Conservation (phyloP, 2,888 invertebrate genomes). For the Drosophila parthenogenetica region DNA sequence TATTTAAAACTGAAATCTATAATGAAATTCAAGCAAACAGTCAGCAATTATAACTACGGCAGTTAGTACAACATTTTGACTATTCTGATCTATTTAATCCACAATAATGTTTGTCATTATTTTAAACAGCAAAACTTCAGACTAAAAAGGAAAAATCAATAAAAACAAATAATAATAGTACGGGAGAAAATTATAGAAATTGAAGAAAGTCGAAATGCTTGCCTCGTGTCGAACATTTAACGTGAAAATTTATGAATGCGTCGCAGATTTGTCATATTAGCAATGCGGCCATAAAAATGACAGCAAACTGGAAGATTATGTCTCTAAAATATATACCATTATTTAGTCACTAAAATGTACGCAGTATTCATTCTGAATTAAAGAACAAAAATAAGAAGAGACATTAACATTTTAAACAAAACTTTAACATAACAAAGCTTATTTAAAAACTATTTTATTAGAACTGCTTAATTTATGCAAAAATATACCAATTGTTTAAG, state of each 20-base stretch:
- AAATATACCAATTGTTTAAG: too few relatives aligned
- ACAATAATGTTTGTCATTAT: conserved; percentile 25
- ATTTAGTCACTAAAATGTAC: not conserved
- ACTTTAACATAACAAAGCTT: too few relatives aligned
- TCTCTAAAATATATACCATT: not conserved
- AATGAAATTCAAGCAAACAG: conserved; percentile 7
- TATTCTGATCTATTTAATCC: conserved; percentile 12
- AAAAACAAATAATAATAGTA: conserved; percentile 16
- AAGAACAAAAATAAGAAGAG: too few relatives aligned
- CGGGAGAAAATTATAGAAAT: conserved; percentile 1
- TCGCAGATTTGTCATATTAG: conserved; percentile 44
- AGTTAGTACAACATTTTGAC: conserved; percentile 10
- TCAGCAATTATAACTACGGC: conserved; percentile 21
- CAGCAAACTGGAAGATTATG: conserved; percentile 4
- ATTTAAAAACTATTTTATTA: too few relatives aligned
- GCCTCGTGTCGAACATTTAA: conserved; percentile 41
- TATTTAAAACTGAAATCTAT: conserved; percentile 9
- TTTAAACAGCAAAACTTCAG: conserved; percentile 30
- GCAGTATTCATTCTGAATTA: not conserved
- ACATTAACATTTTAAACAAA: too few relatives aligned
- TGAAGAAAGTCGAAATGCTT: conserved; percentile 12
- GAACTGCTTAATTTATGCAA: too few relatives aligned
- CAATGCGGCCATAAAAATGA: conserved; percentile 29
- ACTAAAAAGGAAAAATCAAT: conserved; percentile 20
- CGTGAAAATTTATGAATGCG: conserved; percentile 39